Conservation (phyloP, 1,140 invertebrate genomes). For the Colletes latitarsis region DNA sequence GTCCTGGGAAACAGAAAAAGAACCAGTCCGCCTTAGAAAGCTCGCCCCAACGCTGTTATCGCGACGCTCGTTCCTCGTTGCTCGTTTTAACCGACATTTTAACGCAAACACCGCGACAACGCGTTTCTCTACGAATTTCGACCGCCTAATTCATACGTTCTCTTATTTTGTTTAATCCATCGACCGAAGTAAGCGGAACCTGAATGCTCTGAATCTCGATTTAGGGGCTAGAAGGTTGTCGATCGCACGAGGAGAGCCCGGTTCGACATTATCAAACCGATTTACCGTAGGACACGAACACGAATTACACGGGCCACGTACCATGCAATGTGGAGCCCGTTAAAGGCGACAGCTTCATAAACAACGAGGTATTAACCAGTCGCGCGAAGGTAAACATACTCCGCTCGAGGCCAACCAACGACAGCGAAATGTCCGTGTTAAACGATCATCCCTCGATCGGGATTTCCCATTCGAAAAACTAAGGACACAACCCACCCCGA, state of each 20-base stretch:
- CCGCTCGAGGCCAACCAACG: background rate
- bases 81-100: background rate
- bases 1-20: constrained; percentile 7
- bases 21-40: background rate
- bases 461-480: too few species aligned
- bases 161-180: too few species aligned
- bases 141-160: too few species aligned
- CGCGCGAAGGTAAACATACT: background rate
- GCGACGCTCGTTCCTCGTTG: background rate
- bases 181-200: too few species aligned
- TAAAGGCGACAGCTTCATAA: constrained; percentile 26
- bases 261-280: background rate
- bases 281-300: background rate
- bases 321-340: background rate
- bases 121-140: background rate
- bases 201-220: too few species aligned
- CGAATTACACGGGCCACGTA: background rate
- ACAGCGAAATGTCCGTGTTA: background rate
- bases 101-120: background rate
- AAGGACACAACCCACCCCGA: too few species aligned
- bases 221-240: background rate
- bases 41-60: background rate
- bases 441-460: too few species aligned
- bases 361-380: background rate
- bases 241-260: background rate